Base-by-base conservation (phyloP, 2,888 invertebrate genomes). In the Physocephala rufipes region DNA sequence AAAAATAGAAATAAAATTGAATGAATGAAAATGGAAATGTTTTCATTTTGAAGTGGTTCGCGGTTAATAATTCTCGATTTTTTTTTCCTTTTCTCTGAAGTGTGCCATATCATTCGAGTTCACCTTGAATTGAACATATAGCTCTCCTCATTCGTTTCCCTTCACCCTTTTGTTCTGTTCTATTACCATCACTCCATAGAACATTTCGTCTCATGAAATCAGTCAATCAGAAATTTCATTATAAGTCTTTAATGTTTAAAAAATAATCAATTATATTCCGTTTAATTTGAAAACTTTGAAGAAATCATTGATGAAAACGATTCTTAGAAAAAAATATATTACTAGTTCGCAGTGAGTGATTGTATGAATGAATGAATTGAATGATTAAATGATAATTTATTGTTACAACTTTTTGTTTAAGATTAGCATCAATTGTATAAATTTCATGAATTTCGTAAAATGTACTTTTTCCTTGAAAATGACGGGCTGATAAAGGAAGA, bases 161-260 rank as follows among this genome's bases (percentile, higher is more conserved):
- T n/a, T n/a, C n/a, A n/a, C n/a, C n/a, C n/a, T n/a, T n/a, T n/a
- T n/a, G n/a, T n/a, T n/a, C n/a, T n/a, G n/a, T n/a, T 7, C 53
- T 36, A 36, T n/a, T 51, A 24, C 24, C 45, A 12, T 49, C 16
- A 16, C 15, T 30, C 58, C 67, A 9, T 66, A 2, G 15, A 15
- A n/a, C n/a, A 53, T 9, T 45, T 43, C 59, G n/a, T n/a, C 59
- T 28, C 26, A 59, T 45, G 53, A 67, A 67, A 70, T 71, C 63
- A n/a, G n/a, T n/a, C n/a, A 70, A 70, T 72, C 74, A 70, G 63
- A 80, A 80, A 74, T 80, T 80, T 79, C 78, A 36, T 36, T 9
- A 36, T 76, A 80, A 77, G 78, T 79, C 77, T 79, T 63, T 66
- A 49, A 59, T 30, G 55, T 59, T 55, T 55, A 70, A 65, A 62